Evolutionary conservation across 2,888 invertebrate species (phyloP).

Genomic region (Nephrotoma flavescens): DNA sequence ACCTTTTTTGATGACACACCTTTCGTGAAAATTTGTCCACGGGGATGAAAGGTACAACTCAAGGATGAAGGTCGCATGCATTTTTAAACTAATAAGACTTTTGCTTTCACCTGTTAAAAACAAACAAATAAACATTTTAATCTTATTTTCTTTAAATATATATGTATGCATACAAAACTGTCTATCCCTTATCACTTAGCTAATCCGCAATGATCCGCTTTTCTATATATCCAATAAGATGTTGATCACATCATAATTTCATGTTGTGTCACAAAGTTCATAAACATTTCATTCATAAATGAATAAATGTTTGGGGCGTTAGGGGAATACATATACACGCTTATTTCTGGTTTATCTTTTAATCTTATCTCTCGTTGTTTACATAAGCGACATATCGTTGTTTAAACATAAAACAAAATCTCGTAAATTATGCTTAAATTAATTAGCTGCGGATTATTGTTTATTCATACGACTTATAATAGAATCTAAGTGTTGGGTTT

Average conservation of each 20-base stretch:
- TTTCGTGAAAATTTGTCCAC: background rate
- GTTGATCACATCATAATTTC: background rate
- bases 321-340: background rate
- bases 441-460: background rate
- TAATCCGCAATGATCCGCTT: background rate
- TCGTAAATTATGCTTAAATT: background rate
- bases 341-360: background rate
- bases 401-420: background rate
- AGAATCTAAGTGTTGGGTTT: background rate
- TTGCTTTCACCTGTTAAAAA: background rate
- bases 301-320: background rate
- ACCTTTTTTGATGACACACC: too few species aligned
- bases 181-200: background rate
- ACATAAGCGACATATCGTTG: background rate
- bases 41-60: background rate
- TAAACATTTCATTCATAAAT: background rate
- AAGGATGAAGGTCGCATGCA: background rate
- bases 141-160: background rate
- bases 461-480: background rate
- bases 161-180: background rate
- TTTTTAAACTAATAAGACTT: background rate
- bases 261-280: background rate
- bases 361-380: background rate
- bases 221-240: background rate
- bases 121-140: background rate